Conservation (phyloP, 2,888 invertebrate species). For the Nephrotoma guestfalica region DNA sequence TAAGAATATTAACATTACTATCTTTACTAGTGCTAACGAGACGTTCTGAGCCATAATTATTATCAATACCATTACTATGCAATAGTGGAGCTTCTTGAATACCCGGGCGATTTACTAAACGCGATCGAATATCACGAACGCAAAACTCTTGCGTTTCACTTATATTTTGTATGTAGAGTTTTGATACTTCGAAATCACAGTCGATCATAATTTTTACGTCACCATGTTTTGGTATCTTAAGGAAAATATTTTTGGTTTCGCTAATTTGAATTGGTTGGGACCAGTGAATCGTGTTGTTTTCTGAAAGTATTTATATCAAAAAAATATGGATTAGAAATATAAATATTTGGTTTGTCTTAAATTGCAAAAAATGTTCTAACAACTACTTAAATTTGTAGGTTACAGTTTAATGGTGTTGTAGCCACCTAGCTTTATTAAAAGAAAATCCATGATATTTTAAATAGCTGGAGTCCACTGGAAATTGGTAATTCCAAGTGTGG, state of each 20-base stretch:
- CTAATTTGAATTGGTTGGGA: constrained; percentile 35
- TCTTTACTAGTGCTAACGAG: not conserved
- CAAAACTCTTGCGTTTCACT: constrained; percentile 22
- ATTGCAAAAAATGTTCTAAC: too few relatives aligned
- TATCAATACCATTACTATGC: not conserved
- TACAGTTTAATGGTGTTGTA: too few relatives aligned
- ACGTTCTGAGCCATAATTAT: not conserved
- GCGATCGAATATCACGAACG: constrained; percentile 29
- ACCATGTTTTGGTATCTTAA: constrained; percentile 42
- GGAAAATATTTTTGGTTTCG: constrained; percentile 38
- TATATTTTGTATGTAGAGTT: constrained; percentile 19
- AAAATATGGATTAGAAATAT: not conserved
- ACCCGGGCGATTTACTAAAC: constrained; percentile 17
- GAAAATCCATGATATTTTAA: too few relatives aligned
- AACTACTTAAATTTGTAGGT: too few relatives aligned
- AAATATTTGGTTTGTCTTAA: too few relatives aligned
- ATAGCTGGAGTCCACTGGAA: too few relatives aligned
- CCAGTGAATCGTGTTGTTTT: constrained; percentile 30
- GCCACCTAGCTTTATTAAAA: too few relatives aligned
- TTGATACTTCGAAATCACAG: constrained; percentile 26
- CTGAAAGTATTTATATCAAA: not conserved
- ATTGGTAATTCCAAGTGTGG: too few relatives aligned
- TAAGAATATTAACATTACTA: not conserved
- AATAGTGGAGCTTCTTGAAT: not conserved
- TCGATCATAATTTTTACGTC: constrained; percentile 36